A percentile compares a stretch with the other conserved stretches of the same genome.
Conservation (phyloP, 2,797 vertebrate genomes). For the Tapirus indicus region DNA sequence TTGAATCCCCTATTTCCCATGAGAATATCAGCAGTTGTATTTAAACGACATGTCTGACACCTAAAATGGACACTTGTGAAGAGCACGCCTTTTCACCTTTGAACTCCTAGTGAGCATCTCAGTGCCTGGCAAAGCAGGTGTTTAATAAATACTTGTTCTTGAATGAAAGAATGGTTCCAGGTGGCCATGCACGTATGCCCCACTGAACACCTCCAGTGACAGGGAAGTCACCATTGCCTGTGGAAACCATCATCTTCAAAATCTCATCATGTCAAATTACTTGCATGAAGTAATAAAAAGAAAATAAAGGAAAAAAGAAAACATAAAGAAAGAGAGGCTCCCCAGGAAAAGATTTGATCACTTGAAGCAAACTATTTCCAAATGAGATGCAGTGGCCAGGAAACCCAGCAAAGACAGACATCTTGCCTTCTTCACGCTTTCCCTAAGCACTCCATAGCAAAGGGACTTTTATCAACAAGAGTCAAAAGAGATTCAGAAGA, state of each 20-base stretch:
- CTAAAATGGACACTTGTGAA: not conserved
- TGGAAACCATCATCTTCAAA: not conserved
- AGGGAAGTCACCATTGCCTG: not conserved
- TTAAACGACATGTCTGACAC: not conserved
- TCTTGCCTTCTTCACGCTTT: not conserved
- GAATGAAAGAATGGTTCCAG: not conserved
- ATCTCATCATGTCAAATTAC: not conserved
- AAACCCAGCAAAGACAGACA: conserved; percentile 7
- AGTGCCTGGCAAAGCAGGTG: not conserved
- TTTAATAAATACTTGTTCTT: not conserved
- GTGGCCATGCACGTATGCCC: too few species aligned
- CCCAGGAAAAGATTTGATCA: not conserved
- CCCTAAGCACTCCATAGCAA: not conserved
- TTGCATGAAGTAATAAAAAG: not conserved
- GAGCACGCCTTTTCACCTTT: not conserved
- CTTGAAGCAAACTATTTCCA: not conserved
- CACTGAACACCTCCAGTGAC: not conserved
- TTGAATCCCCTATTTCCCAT: not conserved
- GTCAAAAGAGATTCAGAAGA: not conserved
- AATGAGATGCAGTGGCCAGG: not conserved
- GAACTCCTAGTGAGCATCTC: not conserved
- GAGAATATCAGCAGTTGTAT: not conserved
- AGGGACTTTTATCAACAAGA: not conserved
- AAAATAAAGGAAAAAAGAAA: not conserved
- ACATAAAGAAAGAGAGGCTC: not conserved